Evolutionary conservation across 2,797 vertebrate species (phyloP), one percentile per base, ranked within the genome.

Genomic region (Peromyscus attwateri): DNA sequence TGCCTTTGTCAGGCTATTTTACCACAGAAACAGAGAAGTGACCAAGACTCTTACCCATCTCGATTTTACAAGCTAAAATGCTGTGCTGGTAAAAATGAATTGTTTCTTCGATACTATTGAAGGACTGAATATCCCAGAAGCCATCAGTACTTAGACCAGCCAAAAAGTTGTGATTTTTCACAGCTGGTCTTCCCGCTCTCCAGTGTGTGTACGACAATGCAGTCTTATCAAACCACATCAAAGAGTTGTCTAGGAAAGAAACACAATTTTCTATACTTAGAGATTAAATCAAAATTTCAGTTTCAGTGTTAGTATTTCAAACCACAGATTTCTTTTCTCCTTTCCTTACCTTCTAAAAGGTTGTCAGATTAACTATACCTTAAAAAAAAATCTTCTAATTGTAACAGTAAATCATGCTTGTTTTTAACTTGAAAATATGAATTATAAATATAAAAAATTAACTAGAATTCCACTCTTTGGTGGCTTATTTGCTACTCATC

Each of bases 1-100:
- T 71, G 46, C 49, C 29, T 49, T 83, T 40, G 31, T 55, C 70
- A 73, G 52, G 85, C 52, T 57, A 73, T 60, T 73, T 57, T 73
- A 75, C 6, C n/a, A 55, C 49, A 40, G 23, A 52, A 52, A 88
- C 16, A 21, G 11, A 73, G 73, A 60, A 17, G 4, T 29, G 4
- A 73, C 49, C 11, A 71, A 29, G 68, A 31, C 70, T 73, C 98
- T 98, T 98, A 99, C 99, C 99, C 13, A 99, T 98, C 98, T 99
- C 99, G 2, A 99, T 98, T 98, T 99, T 99, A 98, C 99, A 99
- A 98, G 99, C 98, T 23, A 99, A 99, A 93, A 99, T 99, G 89
- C 98, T 98, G 82, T 97, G 98, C 95, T 99, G 99, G 55, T 98
- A 98, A 98, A 99, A 99, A 81, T 98, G 97, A 27, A 95, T 9